Percentiles rank a stretch among this genome's conserved stretches.
phyloP scores from a whole-genome alignment of 2,113 vertebrate genomes.

The Eulemur rufifrons region DNA sequence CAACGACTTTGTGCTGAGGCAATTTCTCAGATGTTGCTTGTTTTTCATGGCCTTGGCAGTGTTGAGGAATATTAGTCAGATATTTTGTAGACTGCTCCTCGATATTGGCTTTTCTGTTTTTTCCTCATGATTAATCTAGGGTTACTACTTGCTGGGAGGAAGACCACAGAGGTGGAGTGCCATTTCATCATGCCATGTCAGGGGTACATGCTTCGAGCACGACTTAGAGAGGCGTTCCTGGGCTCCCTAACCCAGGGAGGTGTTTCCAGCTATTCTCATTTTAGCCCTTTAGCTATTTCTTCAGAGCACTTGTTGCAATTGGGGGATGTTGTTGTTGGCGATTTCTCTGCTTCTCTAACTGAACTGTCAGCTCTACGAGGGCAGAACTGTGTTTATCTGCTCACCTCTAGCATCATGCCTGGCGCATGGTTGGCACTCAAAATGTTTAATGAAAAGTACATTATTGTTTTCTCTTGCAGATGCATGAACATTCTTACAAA shows the following conservation, averaged over 20 bases:
- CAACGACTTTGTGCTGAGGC: too few relatives aligned
- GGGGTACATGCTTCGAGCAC: too few relatives aligned
- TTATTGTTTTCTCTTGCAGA: background rate
- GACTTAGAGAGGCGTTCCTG: background rate
- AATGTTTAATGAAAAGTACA: background rate
- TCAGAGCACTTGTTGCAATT: background rate
- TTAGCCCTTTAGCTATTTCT: background rate
- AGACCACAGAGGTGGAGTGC: background rate
- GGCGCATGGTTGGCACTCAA: background rate
- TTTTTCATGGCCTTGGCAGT: background rate
- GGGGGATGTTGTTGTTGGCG: background rate
- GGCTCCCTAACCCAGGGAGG: background rate
- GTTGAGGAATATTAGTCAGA: background rate
- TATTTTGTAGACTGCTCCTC: background rate
- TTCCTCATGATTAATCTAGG: background rate
- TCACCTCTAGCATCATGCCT: background rate
- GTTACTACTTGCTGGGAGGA: background rate
- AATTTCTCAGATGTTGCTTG: background rate
- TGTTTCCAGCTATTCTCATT: background rate
- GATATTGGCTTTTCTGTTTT: background rate
- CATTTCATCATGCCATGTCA: too few relatives aligned
- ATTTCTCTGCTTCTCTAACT: background rate
- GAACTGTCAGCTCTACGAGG: background rate
- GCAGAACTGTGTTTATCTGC: background rate
- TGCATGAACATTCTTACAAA: background rate